phyloP scores from a whole-genome alignment of 2,888 invertebrate genomes.

The Drosophila emarginata region DNA sequence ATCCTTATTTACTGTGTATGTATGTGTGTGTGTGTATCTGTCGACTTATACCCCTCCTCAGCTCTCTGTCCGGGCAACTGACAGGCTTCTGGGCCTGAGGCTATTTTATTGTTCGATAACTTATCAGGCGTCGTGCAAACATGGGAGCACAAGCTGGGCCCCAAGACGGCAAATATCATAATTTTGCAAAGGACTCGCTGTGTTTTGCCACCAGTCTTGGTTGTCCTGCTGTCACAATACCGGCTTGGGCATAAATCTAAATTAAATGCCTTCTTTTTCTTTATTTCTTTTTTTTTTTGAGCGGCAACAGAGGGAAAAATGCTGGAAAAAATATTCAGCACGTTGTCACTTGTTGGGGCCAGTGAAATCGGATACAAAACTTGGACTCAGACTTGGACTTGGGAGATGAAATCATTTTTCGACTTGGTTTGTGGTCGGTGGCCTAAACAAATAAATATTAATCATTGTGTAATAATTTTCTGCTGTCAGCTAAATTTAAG shows the following conservation, averaged over 20 bases:
- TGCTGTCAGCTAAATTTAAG: constrained; percentile 80
- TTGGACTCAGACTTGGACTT: constrained; percentile 21
- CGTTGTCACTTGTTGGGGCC: constrained; percentile 65
- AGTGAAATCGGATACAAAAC: constrained; percentile 17
- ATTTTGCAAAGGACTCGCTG: constrained; percentile 59
- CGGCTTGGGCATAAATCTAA: constrained; percentile 75
- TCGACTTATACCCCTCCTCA: constrained; percentile 48
- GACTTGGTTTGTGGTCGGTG: constrained; percentile 36
- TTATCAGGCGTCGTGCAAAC: constrained; percentile 67
- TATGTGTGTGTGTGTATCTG: too few species aligned
- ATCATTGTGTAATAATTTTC: constrained; percentile 80
- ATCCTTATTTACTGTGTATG: constrained; percentile 67
- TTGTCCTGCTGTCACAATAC: constrained; percentile 64
- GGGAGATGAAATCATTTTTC: background rate
- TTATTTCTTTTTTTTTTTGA: constrained; percentile 47
- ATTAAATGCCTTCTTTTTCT: constrained; percentile 66
- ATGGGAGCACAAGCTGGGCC: constrained; percentile 35
- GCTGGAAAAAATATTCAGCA: constrained; percentile 53
- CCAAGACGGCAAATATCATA: constrained; percentile 61
- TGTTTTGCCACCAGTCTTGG: constrained; percentile 38
- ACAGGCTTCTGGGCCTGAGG: constrained; percentile 57
- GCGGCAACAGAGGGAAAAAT: constrained; percentile 17
- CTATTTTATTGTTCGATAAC: constrained; percentile 77
- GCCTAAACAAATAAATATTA: constrained; percentile 76
- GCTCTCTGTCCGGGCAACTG: constrained; percentile 28